Conservation (phyloP, 2,113 vertebrate species). For the Zapornia atra region DNA sequence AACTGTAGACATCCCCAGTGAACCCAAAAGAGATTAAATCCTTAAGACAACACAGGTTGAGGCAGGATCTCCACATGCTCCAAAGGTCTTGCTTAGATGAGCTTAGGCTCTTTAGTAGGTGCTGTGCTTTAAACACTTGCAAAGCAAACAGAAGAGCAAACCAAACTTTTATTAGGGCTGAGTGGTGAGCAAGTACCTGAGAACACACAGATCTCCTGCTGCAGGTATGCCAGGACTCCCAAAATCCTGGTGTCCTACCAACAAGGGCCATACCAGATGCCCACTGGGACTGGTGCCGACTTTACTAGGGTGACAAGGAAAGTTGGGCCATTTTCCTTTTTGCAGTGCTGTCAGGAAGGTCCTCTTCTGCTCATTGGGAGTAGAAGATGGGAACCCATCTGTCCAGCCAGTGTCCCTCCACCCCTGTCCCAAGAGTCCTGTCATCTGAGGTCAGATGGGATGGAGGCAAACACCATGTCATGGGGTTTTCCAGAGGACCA, state of each 20-base stretch:
- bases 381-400: not conserved
- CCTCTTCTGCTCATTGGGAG: not conserved
- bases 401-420: not conserved
- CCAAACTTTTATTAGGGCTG: not conserved
- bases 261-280: not conserved
- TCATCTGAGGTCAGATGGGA: not conserved
- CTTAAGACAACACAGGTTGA: conserved; percentile 14
- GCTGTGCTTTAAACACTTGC: not conserved
- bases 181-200: not conserved
- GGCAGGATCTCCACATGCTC: not conserved
- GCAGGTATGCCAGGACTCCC: not conserved
- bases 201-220: not conserved
- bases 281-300: not conserved
- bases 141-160: conserved; percentile 26
- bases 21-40: conserved; percentile 51
- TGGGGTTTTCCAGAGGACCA: not conserved
- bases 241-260: not conserved
- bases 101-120: conserved; percentile 41
- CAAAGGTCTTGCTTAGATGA: conserved; percentile 38
- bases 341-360: not conserved
- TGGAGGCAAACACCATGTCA: not conserved
- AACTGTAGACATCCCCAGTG: conserved; percentile 33
- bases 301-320: not conserved
- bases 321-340: not conserved
- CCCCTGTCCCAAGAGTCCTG: not conserved